Evolutionary conservation across 2,113 vertebrate genomes (phyloP).

Genomic region (Xiphophorus maculatus): DNA sequence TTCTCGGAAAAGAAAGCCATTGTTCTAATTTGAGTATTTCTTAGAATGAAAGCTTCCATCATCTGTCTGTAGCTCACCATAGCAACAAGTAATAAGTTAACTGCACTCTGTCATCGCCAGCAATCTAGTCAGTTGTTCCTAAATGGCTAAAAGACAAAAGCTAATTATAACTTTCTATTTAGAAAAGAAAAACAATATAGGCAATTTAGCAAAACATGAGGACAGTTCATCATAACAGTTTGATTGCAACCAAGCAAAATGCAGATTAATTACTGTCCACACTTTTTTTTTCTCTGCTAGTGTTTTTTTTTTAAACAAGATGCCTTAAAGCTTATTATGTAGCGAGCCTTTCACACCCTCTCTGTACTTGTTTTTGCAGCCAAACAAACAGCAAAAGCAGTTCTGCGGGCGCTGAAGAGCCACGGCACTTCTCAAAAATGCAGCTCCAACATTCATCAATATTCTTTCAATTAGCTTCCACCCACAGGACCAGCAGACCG

Average conservation of each 20-base stretch:
- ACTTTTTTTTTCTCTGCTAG: constrained; percentile 10
- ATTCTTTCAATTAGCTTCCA: constrained; percentile 54
- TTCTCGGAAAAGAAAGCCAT: constrained; percentile 11
- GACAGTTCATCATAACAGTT: constrained; percentile 29
- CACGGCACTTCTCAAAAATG: constrained; percentile 51
- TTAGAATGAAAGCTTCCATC: constrained; percentile 30
- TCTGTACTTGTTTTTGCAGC: constrained; percentile 52
- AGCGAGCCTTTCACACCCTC: constrained; percentile 33
- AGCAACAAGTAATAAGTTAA: constrained; percentile 71
- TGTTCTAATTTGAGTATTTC: constrained; percentile 51
- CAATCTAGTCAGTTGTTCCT: constrained; percentile 61
- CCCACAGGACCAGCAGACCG: constrained; percentile 35
- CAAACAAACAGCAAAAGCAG: constrained; percentile 47
- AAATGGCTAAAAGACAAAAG: constrained; percentile 61
- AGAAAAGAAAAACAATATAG: constrained; percentile 27
- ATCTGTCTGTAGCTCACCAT: constrained; percentile 66
- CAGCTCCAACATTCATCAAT: constrained; percentile 66
- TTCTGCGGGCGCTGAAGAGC: constrained; percentile 51
- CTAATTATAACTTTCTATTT: constrained; percentile 67
- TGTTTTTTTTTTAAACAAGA: not conserved
- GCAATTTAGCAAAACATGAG: constrained; percentile 24
- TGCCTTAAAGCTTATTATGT: constrained; percentile 19
- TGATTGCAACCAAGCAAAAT: constrained; percentile 40
- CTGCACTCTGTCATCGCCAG: constrained; percentile 59
- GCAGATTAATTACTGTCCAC: constrained; percentile 33